phyloP scores from a whole-genome alignment of 2,888 invertebrate species.

The Apamea epomidion region DNA sequence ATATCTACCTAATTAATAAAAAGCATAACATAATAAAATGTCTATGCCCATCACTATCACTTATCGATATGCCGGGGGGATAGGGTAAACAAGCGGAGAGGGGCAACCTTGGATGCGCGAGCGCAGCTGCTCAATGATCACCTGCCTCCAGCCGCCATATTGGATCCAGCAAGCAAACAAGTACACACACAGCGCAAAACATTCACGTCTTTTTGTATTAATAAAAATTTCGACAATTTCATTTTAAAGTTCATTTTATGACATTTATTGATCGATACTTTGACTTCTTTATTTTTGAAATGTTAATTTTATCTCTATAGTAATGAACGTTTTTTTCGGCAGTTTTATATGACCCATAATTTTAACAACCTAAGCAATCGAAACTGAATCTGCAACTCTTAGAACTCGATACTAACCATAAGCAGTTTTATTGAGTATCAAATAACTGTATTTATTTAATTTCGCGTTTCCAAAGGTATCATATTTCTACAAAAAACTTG shows the following conservation, averaged over 20 bases:
- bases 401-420: background rate
- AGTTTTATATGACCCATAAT: slow-evolving; percentile 16
- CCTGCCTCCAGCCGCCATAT: slow-evolving; percentile 84
- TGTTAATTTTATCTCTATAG: slow-evolving; percentile 21
- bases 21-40: slow-evolving; percentile 54
- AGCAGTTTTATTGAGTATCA: slow-evolving; percentile 31
- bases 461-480: slow-evolving; percentile 30
- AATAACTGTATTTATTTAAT: slow-evolving; percentile 28
- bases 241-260: slow-evolving; percentile 66
- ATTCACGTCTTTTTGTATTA: slow-evolving; percentile 65
- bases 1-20: slow-evolving; percentile 57
- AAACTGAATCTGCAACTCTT: slow-evolving; percentile 10
- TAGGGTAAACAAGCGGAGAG: slow-evolving; percentile 78
- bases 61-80: slow-evolving; percentile 76
- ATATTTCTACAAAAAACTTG: slow-evolving; percentile 25
- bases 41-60: slow-evolving; percentile 79
- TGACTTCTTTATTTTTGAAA: slow-evolving; percentile 42
- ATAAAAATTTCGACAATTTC: slow-evolving; percentile 71
- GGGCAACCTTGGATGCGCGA: slow-evolving; percentile 84
- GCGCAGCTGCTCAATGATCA: slow-evolving; percentile 86
- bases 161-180: slow-evolving; percentile 78
- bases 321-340: slow-evolving; percentile 16
- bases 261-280: slow-evolving; percentile 63
- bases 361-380: slow-evolving; percentile 7
- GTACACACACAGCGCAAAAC: slow-evolving; percentile 72